Evolutionary conservation across 53 echinoderm and acorn worm species (phyloP).

Genomic region (Stichopus horrens): DNA sequence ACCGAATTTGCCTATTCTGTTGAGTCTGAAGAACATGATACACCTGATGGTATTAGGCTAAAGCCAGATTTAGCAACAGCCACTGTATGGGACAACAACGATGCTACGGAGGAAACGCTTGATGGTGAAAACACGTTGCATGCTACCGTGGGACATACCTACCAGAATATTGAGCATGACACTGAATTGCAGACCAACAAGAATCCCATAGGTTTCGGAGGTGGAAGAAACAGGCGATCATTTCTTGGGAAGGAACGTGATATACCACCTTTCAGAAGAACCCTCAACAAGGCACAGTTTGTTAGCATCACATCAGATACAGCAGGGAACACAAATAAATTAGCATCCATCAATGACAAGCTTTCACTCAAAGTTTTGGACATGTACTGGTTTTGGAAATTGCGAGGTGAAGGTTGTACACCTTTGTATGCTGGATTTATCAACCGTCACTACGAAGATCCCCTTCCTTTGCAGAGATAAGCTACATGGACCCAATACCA

Average conservation of each 20-base stretch:
- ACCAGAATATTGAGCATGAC: conserved; percentile 61
- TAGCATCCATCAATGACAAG: neutral
- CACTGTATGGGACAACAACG: conserved; percentile 66
- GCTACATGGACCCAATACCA: conserved; percentile 71
- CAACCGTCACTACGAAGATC: conserved; percentile 54
- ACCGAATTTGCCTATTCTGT: conserved; percentile 70
- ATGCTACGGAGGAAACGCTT: conserved; percentile 62
- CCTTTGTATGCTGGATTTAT: conserved; percentile 64
- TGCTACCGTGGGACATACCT: conserved; percentile 62
- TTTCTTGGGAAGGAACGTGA: conserved; percentile 55
- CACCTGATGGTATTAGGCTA: conserved; percentile 56
- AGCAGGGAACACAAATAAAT: conserved; percentile 1
- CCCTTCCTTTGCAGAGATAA: conserved; percentile 61
- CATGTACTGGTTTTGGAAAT: conserved; percentile 66
- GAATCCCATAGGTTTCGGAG: conserved; percentile 12
- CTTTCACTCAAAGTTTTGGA: conserved; percentile 37
- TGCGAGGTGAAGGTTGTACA: conserved; percentile 47
- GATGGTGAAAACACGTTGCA: conserved; percentile 68
- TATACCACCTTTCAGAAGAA: conserved; percentile 56
- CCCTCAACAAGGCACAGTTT: conserved; percentile 59
- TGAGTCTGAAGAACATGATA: conserved; percentile 24
- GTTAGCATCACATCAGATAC: neutral
- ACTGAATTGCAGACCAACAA: neutral
- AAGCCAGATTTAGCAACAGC: conserved; percentile 52
- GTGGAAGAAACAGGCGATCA: conserved; percentile 57